Conservation (phyloP, 2,113 vertebrate genomes). For the Fregetta grallaria region DNA sequence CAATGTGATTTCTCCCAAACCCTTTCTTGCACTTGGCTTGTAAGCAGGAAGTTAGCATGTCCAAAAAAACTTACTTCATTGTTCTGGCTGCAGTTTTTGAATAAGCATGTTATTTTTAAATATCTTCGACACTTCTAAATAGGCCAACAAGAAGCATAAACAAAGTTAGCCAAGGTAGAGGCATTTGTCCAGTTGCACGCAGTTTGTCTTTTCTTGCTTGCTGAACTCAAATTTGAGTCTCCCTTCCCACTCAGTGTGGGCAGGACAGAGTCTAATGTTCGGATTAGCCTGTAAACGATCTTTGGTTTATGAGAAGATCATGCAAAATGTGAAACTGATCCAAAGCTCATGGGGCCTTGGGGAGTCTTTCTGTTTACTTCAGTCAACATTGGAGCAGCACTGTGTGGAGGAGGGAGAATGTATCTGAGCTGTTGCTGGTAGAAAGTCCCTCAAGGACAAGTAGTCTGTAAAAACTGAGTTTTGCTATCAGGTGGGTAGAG, state of each 20-base stretch:
- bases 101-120: neutral
- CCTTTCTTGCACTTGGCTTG: neutral
- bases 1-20: neutral
- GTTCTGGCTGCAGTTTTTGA: constrained; percentile 31
- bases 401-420: neutral
- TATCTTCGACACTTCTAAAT: neutral
- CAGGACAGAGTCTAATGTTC: neutral
- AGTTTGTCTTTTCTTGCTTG: neutral
- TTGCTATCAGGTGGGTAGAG: neutral
- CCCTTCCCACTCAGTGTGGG: neutral
- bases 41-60: neutral
- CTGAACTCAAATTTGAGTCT: neutral
- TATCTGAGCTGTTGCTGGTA: neutral
- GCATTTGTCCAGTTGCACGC: neutral
- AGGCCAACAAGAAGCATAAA: neutral
- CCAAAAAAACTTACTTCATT: neutral
- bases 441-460: neutral
- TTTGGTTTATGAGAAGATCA: neutral
- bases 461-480: neutral
- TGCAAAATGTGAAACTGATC: neutral
- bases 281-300: neutral
- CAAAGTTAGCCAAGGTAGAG: neutral
- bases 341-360: neutral
- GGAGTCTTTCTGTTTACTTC: neutral
- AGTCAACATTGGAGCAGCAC: neutral